Evolutionary conservation across 2,113 vertebrate species (phyloP), one percentile per base, ranked within the genome.

Genomic region (Columba livia): DNA sequence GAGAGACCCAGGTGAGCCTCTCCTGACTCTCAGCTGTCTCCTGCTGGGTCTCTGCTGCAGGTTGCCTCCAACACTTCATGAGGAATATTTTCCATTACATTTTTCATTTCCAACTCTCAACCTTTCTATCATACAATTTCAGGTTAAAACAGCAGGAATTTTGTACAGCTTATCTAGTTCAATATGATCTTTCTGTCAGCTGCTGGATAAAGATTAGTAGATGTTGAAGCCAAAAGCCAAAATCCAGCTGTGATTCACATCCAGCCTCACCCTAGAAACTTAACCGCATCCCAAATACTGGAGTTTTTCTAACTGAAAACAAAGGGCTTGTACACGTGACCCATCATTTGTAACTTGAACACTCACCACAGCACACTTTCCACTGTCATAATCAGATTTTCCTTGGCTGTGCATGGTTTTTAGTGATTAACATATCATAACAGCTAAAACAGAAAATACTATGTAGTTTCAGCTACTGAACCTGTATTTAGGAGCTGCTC

Each of bases 71-170:
- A 75, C 62, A 50, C 66, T 95, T 89, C 80, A 89, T 9, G 58
- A 88, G 40, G 80, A 95, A 82, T 58, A 61, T 79, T 96, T 96
- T 88, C 87, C 87, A 93, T 96, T 91, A 93, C 50, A 40, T 94
- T 97, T 96, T 92, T 95, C 70, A 96, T 96, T 97, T 96, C 95
- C 87, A 66, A 21, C 87, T 95, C 87, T 94, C 89, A 96, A 88
- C 95, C 70, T 85, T 90, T 82, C 84, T 65, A 81, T 85, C 89
- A 66, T 71, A 73, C 5, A 40, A 95, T 85, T 92, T 86, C 66
- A 79, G 89, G 93, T 93, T 94, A 93, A 96, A 96, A 92, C 94
- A 95, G 94, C 94, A 96, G 96, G 94, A 94, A 89, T 94, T 96
- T 87, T 50, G 73, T 72, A 54, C 66, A 40, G 81, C 54, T 96